Base-by-base conservation (phyloP, 2,797 vertebrate genomes). In the Sternarchorhynchus goeldii region DNA sequence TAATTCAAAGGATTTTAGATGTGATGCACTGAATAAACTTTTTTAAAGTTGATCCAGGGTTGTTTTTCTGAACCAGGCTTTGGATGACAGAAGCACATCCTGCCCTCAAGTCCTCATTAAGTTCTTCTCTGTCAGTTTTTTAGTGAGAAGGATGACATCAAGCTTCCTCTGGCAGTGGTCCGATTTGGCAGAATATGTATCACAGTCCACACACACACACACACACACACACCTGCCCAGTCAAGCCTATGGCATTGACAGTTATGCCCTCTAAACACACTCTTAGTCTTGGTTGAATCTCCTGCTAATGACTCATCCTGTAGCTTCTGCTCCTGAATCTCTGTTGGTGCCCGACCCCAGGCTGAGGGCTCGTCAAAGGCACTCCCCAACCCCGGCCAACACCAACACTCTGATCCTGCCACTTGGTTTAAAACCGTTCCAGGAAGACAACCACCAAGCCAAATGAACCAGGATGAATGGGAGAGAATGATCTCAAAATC, bases 121-220 rank as follows among this genome's bases (percentile, higher is more conserved):
- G 84, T 86, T 80, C 80, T 81, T 84, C 25, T 71, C 63, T 63
- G 62, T 81, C 53, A 50, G 88, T 83, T 88, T 88, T 56, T 78
- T 16, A 60, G 65, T 45, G 80, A 86, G 85, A 85, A 75, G 84
- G 84, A 85, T 84, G 85, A 89, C 88, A 76, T 84, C 85, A 78
- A 83, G 81, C 82, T 86, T 78, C 87, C 84, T 92, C 89, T 91
- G 90, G 93, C 91, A 92, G 86, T 93, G 86, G 84, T 83, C 80
- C 86, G 90, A 90, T 93, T 94, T 88, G 89, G 89, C 87, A 88
- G 90, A 91, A 91, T 94, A 92, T 94, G 91, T 94, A 90, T 89
- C 45, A 50, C 45, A 12, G 45, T 12, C 45, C 45, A 50, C 91
- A 92, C 86, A 89, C 76, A 82, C 88, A 91, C 78, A 91, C 84